Base-by-base conservation (phyloP, 2,888 invertebrate species). In the Diarsia rubi region DNA sequence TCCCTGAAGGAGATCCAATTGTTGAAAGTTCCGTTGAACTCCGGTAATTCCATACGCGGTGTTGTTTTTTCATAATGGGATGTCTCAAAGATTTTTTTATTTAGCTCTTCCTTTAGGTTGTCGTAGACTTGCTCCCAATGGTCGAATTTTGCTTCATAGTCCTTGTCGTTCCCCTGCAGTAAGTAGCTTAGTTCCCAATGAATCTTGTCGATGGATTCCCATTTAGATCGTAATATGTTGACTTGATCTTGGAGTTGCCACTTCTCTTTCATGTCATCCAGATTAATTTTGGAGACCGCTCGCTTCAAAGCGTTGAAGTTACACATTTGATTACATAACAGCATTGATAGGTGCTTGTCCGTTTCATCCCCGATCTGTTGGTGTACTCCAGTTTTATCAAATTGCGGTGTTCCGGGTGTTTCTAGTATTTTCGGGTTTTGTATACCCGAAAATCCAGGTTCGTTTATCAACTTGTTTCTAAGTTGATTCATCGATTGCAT, bases 221-320 rank as follows among this genome's bases (percentile, higher is more conserved):
- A 47, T 64, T n/a, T 63, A 6, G 45, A 27, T 19, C 45, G 27
- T 19, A 64, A 9, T 31, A 31, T 54, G n/a, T 42, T 67, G 3
- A 67, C 9, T 54, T 54, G 54, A 54, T 67, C 42, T 57, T 68
- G 54, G 8, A 42, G 54, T 68, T 42, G 67, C 42, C 54, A 68
- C 42, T 54, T 68, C 27, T 54, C 42, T 19, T 52, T 67, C 37
- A 52, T 47, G n/a, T 4, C 37, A 11, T 37, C 37, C 24, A 54
- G n/a, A 37, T 67, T 67, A 16, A n/a, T n/a, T n/a, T 62, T 44
- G 42, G 62, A 62, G n/a, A 62, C 62, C 19, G 31, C 31, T 31
- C 31, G 31, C 31, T 31, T 31, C 31, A 67, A 24, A 6, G 67
- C 67, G 54, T 54, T 68, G 67, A 68, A 54, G 67, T 68, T 68